A percentile compares a stretch with the other conserved stretches of the same genome.
phyloP scores from a whole-genome alignment of 2,888 invertebrate genomes.

The Plagodis dolabraria region DNA sequence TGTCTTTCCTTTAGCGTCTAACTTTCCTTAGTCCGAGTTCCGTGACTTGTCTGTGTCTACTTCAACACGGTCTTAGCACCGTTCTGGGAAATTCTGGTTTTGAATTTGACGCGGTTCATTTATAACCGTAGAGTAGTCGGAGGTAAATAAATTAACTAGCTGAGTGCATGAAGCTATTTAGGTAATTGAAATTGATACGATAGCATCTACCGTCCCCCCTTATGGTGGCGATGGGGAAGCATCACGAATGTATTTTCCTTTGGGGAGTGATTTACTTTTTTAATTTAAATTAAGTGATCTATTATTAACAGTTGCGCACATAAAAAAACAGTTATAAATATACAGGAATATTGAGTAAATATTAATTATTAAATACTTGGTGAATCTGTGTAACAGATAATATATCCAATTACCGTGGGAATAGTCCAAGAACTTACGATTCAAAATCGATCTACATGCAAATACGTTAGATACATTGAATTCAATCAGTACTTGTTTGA shows the following conservation, averaged over 20 bases:
- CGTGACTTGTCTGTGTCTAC: slow-evolving; percentile 8
- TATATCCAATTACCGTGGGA: slow-evolving; percentile 30
- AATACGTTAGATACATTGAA: slow-evolving; percentile 31
- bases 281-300: slow-evolving; percentile 7
- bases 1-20: slow-evolving; percentile 1
- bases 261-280: slow-evolving; percentile 16
- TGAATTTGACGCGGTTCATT: slow-evolving; percentile 1
- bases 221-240: not conserved
- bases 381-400: too few species aligned
- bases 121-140: not conserved
- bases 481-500: slow-evolving; percentile 25
- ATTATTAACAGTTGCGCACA: too few species aligned
- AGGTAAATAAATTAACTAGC: not conserved
- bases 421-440: slow-evolving; percentile 35
- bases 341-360: too few species aligned
- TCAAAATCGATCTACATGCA: slow-evolving; percentile 34
- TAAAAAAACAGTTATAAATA: too few species aligned
- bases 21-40: slow-evolving; percentile 6
- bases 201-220: slow-evolving; percentile 10
- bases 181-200: slow-evolving; percentile 10
- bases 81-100: not conserved
- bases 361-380: too few species aligned
- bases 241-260: slow-evolving; percentile 7
- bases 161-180: slow-evolving; percentile 11
- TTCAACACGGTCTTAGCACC: not conserved